Evolutionary conservation across 2,113 vertebrate species (phyloP), one percentile per base, ranked within the genome.

Genomic region (Gasterosteus nipponicus): DNA sequence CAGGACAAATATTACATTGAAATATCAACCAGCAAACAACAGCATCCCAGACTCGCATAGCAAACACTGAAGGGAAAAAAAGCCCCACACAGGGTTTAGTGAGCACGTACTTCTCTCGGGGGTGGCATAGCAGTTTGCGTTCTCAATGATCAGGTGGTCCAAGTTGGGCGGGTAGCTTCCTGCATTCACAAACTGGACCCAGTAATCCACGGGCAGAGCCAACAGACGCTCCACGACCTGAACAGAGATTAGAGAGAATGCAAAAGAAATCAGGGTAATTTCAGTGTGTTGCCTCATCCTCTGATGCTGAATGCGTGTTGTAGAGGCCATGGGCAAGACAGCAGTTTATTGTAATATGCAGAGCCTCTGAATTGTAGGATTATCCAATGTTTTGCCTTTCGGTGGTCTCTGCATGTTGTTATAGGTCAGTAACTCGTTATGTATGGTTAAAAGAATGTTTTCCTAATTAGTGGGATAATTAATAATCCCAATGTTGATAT

Each of bases 161-260:
- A 92, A 82, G 44, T 95, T 94, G 0, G 93, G 86, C 56, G 95
- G 96, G 76, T 94, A 94, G n/a, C 91, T 93, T 16, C 96, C 95
- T 35, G 93, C 93, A 90, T 95, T 95, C 91, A 98, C 94, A 92
- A 96, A 91, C 89, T 96, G 96, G 89, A 87, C 94, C 98, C 98
- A 99, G 89, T 96, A 99, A 31, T 95, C 94, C 69, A 87, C 74
- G 0, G 98, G 97, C 77, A 99, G 87, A 75, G 88, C 77, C 77
- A 99, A 80, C 29, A 99, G 94, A 29, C 96, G 92, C 86, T 96
- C 97, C 67, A 99, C 89, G 0, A 99, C 97, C 98, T 99, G 75
- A 75, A 66, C 33, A 77, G 2, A 38, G 56, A 62, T 71, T 10
- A 56, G 53, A 16, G 19, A 44, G 56, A 66, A 71, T 2, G 35